Base-by-base conservation (phyloP, 2,888 invertebrate species). In the Cremastinae sp. region DNA sequence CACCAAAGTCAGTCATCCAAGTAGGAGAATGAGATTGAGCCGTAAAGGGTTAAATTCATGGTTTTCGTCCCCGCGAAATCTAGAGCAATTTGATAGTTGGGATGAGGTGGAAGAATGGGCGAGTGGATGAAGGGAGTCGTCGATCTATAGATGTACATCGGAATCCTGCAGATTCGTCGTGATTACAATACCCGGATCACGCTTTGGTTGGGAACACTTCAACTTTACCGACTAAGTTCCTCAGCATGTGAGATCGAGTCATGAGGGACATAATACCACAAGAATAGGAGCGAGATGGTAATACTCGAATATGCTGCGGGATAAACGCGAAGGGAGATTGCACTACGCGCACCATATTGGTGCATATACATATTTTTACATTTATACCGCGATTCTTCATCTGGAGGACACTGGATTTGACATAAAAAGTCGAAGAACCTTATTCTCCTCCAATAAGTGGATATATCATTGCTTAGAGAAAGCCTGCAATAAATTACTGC, bases 401-500 rank as follows among this genome's bases (percentile, higher is more conserved):
- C 62, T 53, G 12, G 22, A 47, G 62, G 45, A 36, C 53, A 68
- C 53, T 59, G 68, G 69, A 76, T 61, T 70, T 73, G 45, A 68
- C 22, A 54, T 53, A 75, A 78, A 65, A 56, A 56, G 64, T 49
- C 47, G 78, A 61, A 61, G 79, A 56, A 71, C 61, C 41, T 58
- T 65, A 75, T 81, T 79, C 82, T 82, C 70, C 75, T 74, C 62
- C 10, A 58, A 43, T 51, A 59, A 74, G 59, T 75, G 73, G 74
- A 74, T 83, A 81, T 81, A 81, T 84, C 83, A 78, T 83, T 80
- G 74, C 73, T 77, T 82, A 84, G 79, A 83, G 81, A 80, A 83
- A 81, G 82, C 84, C 81, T 82, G 79, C 82, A 84, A 86, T 85
- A 85, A 85, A 86, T 86, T 85, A 84, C 84, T 84, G 83, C 86